phyloP scores from a whole-genome alignment of 2,797 vertebrate species.

The Alcedo quadribrachys region DNA sequence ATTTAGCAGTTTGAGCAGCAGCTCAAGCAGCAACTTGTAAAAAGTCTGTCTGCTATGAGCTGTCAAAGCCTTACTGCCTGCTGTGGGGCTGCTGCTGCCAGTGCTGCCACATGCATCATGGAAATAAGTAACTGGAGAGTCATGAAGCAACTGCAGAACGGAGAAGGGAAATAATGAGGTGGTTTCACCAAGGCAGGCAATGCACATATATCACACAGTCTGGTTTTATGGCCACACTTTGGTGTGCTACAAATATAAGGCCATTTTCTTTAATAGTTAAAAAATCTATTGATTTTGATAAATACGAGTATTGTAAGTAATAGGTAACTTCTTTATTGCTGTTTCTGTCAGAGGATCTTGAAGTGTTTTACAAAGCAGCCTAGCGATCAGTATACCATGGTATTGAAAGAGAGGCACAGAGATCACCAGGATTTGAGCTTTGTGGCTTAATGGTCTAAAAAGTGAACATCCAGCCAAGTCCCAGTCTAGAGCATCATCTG shows the following conservation, averaged over 20 bases:
- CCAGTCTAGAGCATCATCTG: accelerated
- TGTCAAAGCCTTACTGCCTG: neutral
- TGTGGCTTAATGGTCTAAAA: neutral
- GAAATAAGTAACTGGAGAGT: slow-evolving; percentile 24
- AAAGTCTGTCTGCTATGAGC: neutral
- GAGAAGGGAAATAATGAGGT: slow-evolving; percentile 36
- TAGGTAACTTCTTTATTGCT: neutral
- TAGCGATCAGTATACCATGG: neutral
- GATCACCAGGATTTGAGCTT: neutral
- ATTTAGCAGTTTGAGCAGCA: neutral
- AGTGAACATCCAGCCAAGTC: accelerated
- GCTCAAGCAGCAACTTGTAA: neutral
- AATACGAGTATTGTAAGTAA: neutral
- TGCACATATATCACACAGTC: slow-evolving; percentile 8
- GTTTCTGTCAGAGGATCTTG: slow-evolving; percentile 2
- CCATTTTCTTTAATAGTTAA: neutral
- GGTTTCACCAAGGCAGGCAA: slow-evolving; percentile 52
- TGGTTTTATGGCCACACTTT: neutral
- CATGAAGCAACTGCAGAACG: neutral
- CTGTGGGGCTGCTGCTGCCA: neutral
- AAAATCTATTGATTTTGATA: slow-evolving; percentile 23
- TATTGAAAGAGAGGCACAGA: neutral
- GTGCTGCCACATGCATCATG: neutral
- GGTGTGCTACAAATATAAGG: neutral
- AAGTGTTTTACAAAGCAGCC: slow-evolving; percentile 17